Percentiles rank a stretch among this genome's conserved stretches.
These are phyloP conservation scores for Phylloscopus trochiloides DNA, from an alignment of 2,113 vertebrate species.

Conservation along the genomic window DNA sequence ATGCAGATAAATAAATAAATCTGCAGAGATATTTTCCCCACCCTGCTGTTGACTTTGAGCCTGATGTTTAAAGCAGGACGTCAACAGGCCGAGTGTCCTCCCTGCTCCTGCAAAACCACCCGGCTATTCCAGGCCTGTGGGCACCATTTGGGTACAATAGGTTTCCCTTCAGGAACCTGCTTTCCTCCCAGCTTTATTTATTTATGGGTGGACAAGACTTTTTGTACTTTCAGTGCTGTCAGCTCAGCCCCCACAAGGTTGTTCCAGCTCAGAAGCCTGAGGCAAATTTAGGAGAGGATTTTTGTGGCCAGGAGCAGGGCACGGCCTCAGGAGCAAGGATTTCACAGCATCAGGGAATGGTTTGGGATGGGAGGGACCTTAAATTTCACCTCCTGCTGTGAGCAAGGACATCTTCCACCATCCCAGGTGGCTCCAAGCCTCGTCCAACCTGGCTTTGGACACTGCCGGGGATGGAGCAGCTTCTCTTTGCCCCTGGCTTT, in stretches of 20 bases:
- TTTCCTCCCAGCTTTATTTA: not conserved
- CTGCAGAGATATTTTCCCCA: not conserved
- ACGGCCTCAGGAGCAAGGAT: accelerated
- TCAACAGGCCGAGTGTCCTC: not conserved
- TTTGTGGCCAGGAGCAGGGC: not conserved
- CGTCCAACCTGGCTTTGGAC: accelerated
- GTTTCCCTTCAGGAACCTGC: not conserved
- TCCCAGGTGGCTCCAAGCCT: not conserved
- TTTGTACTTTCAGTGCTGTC: not conserved
- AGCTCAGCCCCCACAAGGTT: accelerated
- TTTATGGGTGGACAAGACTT: not conserved
- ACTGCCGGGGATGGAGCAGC: not conserved
- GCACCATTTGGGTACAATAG: not conserved
- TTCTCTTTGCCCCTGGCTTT: not conserved
- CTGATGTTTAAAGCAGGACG: not conserved
- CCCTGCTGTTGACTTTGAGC: not conserved
- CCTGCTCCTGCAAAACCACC: not conserved
- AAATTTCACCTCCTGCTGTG: not conserved
- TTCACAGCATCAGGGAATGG: not conserved
- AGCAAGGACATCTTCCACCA: not conserved
- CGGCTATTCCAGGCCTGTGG: not conserved
- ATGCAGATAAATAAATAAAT: not conserved
- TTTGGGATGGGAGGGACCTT: not conserved
- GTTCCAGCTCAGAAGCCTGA: not conserved
- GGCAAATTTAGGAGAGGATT: not conserved